phyloP scores from a whole-genome alignment of 2,797 vertebrate genomes.

The Onychomys arenicola region DNA sequence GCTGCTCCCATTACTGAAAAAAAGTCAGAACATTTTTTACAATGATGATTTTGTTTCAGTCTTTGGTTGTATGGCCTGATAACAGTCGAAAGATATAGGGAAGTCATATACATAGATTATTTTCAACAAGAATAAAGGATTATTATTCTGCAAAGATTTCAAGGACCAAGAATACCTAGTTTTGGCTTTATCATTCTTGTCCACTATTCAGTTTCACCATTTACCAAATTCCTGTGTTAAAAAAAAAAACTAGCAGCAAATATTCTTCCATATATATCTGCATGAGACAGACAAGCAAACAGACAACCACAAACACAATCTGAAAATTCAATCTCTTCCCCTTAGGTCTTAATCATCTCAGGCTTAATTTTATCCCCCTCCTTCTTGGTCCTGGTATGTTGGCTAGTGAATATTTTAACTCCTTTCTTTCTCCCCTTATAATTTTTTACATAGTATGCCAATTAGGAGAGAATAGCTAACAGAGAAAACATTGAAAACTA shows the following conservation, averaged over 20 bases:
- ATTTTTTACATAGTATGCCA: constrained; percentile 21
- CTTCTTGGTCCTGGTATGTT: neutral
- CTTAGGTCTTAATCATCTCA: neutral
- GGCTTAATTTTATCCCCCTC: neutral
- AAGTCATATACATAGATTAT: constrained; percentile 1
- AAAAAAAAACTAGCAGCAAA: neutral
- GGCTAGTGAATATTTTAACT: neutral
- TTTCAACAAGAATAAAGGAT: constrained; percentile 16
- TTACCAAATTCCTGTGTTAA: constrained; percentile 30
- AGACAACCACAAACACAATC: constrained; percentile 5
- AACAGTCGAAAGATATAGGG: neutral
- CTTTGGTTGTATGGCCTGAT: neutral
- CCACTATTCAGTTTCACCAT: neutral
- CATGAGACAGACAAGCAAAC: neutral
- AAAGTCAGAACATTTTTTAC: neutral
- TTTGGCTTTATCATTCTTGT: neutral
- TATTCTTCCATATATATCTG: constrained; percentile 25
- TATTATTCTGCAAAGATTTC: constrained; percentile 14
- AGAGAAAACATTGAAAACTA: constrained; percentile 29
- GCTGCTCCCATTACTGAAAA: too few species aligned
- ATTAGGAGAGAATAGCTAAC: neutral
- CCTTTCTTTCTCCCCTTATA: neutral
- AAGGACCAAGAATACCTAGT: neutral
- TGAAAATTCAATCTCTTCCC: constrained; percentile 44
- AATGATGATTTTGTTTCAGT: neutral